Conservation (phyloP, 2,113 vertebrate genomes). For the Pyrgilauda ruficollis region DNA sequence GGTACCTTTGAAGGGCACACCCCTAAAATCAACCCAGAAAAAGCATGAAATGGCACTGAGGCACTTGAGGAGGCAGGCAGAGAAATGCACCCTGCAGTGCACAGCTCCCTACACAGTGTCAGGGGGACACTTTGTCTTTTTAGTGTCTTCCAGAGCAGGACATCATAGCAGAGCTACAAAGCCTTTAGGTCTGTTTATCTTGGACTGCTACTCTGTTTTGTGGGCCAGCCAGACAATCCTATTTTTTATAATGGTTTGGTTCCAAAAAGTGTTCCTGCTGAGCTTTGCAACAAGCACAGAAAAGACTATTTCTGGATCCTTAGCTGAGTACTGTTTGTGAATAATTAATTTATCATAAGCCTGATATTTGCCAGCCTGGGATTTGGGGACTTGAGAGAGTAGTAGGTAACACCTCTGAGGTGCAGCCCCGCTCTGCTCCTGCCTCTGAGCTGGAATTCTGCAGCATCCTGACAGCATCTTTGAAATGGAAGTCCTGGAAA, state of each 20-base stretch:
- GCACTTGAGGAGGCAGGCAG: background rate
- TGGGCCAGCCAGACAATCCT: background rate
- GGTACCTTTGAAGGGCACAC: conserved; percentile 87
- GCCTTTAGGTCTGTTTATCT: background rate
- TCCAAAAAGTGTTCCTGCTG: background rate
- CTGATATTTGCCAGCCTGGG: background rate
- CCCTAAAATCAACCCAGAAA: conserved; percentile 74
- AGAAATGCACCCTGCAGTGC: background rate
- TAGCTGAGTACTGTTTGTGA: background rate
- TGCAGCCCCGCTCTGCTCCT: too few relatives aligned
- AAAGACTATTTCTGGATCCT: background rate
- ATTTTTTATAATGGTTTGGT: background rate
- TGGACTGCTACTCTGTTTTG: background rate
- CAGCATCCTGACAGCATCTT: background rate
- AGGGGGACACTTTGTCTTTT: background rate
- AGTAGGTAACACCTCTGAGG: background rate
- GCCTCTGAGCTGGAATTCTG: background rate
- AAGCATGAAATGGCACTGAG: background rate
- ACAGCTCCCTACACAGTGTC: background rate
- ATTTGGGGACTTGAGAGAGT: background rate
- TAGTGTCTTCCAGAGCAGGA: background rate
- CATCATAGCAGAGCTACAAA: background rate
- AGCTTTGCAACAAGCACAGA: background rate
- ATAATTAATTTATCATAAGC: background rate
- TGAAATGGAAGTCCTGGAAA: background rate